Evolutionary conservation across 2,888 invertebrate species (phyloP).

Genomic region (Noctua fimbriata): DNA sequence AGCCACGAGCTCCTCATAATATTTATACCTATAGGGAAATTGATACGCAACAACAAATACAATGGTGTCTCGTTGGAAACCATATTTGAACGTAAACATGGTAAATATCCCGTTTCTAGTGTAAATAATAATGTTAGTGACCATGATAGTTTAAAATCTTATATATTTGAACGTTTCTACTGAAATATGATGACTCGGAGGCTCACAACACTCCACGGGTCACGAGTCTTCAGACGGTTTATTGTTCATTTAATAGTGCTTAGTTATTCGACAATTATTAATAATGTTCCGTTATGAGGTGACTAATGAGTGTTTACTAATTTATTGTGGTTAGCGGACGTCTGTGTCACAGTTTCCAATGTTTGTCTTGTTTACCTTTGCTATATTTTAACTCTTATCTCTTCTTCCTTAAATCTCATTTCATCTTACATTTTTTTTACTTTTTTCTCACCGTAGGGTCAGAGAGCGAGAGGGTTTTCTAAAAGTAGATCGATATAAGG

Average conservation of each 20-base stretch:
- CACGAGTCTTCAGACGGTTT: background rate
- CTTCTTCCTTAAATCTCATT: background rate
- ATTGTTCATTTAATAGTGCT: slow-evolving; percentile 6
- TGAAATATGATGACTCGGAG: background rate
- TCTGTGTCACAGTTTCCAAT: background rate
- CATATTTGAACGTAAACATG: background rate
- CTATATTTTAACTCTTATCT: background rate
- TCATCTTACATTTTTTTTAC: background rate
- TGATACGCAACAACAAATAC: background rate
- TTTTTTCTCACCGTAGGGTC: background rate
- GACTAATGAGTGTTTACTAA: slow-evolving; percentile 26
- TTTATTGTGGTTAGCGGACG: background rate
- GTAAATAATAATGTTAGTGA: too few relatives aligned
- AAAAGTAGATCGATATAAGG: background rate
- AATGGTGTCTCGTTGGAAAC: background rate
- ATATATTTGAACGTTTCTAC: too few relatives aligned
- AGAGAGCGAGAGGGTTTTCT: background rate
- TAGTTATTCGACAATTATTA: slow-evolving; percentile 20
- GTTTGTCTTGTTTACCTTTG: background rate
- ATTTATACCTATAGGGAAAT: background rate
- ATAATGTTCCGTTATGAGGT: slow-evolving; percentile 11
- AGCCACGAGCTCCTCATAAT: background rate
- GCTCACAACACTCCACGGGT: background rate
- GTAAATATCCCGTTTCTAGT: too few relatives aligned
- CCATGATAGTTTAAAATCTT: too few relatives aligned